These are phyloP conservation scores for Apostichopus japonicus DNA, from an alignment of 35 echinoderm and acorn worm species.

Conservation along the genomic window DNA sequence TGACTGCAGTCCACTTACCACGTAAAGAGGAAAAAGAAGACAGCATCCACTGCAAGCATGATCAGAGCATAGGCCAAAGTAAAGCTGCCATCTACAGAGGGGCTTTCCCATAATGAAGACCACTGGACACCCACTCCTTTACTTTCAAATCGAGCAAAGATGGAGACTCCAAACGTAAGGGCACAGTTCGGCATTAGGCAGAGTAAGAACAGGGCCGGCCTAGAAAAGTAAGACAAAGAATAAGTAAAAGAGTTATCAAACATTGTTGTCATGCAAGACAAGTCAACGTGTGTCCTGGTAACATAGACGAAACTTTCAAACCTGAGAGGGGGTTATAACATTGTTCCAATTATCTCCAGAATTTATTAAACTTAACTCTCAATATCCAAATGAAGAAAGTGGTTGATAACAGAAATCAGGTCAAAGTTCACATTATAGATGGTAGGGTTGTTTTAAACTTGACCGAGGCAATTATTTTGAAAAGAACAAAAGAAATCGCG, in stretches of 20 bases:
- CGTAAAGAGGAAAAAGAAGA: conserved; percentile 80
- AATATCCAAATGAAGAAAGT: background rate
- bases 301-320: too few species aligned
- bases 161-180: conserved; percentile 71
- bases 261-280: background rate
- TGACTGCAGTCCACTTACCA: conserved; percentile 65
- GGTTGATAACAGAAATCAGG: background rate
- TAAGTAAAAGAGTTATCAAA: background rate
- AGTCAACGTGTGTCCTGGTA: too few species aligned
- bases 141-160: conserved; percentile 73
- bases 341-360: background rate
- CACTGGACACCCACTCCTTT: conserved; percentile 75
- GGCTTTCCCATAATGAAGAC: conserved; percentile 52
- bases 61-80: conserved; percentile 66
- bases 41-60: conserved; percentile 77
- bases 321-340: too few species aligned
- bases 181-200: conserved; percentile 82
- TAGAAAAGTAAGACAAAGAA: background rate
- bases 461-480: too few species aligned
- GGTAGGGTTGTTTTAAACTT: too few species aligned
- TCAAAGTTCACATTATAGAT: background rate
- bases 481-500: too few species aligned
- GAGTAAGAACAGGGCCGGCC: conserved; percentile 22
- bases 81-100: conserved; percentile 81
- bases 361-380: background rate